Base-by-base conservation (phyloP, 2,888 invertebrate genomes). In the Odontocolon sp. region DNA sequence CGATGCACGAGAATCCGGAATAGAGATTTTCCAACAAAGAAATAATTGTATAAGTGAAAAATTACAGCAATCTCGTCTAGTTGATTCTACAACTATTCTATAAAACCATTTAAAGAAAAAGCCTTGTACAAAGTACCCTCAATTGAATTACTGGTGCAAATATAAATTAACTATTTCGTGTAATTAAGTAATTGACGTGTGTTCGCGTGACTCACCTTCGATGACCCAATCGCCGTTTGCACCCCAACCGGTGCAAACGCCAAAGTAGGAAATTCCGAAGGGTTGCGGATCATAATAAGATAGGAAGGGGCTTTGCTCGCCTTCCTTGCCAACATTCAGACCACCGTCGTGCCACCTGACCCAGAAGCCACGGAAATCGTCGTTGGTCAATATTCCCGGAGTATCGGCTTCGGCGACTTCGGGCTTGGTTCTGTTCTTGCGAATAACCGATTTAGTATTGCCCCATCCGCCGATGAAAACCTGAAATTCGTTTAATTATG, bases 381-480 rank as follows among this genome's bases (percentile, higher is more conserved):
- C 94, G 4, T 91, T 93, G 87, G 93, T 94, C 80, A 97, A 90
- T 82, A 96, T 94, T 71, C 92, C 93, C 0, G 95, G 95, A 0
- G 96, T 96, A 28, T 94, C 93, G 3, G 92, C 92, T 88, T 94
- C 94, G 8, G 92, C 93, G 78, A 94, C 94, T 64, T 96, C 96
- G 2, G 96, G 96, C 90, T 96, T 94, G 77, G 93, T 91, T 87
- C 93, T 93, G 91, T 97, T 96, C 87, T 93, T 94, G 72, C 97
- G 94, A 87, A 96, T 96, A 0, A 96, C 95, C 31, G 96, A 96
- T 91, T 96, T 96, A 78, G 93, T 92, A 90, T 97, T 97, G 21
- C 93, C 93, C 97, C 97, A 98, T 28, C 97, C 97, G 26, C 97
- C 97, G 84, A 98, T 92, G 91, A 97, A 96, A 63, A 97, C 89